Evolutionary conservation across 1,140 invertebrate genomes (phyloP).

Genomic region (Drosophila ercepeae): DNA sequence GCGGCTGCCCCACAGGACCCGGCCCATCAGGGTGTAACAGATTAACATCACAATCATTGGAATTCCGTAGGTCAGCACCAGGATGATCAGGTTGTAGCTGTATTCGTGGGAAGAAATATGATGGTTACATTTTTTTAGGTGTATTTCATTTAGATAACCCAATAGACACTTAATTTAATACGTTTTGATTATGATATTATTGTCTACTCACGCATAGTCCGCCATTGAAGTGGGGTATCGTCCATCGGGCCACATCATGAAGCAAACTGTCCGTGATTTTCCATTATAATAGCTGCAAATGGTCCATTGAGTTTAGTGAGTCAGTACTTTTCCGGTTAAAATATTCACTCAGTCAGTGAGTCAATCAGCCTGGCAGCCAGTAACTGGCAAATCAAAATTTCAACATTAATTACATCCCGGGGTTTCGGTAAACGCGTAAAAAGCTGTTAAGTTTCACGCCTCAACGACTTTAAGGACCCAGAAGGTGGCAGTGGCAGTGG

Average conservation of each 20-base stretch:
- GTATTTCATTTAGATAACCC: too few relatives aligned
- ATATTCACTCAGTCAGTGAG: neutral
- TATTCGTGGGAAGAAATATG: constrained; percentile 26
- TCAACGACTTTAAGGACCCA: constrained; percentile 2
- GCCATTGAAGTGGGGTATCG: constrained; percentile 85
- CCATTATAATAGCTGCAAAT: constrained; percentile 84
- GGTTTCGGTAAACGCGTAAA: constrained; percentile 8
- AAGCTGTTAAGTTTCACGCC: constrained; percentile 29
- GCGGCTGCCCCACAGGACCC: constrained; percentile 89
- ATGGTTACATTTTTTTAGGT: too few relatives aligned
- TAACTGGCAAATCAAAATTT: constrained; percentile 35
- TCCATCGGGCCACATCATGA: constrained; percentile 88
- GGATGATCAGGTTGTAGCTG: constrained; percentile 95
- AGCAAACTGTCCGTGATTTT: constrained; percentile 86
- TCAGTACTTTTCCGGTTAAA: constrained; percentile 20
- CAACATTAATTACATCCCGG: constrained; percentile 25
- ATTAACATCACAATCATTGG: constrained; percentile 94
- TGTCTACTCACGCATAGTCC: constrained; percentile 86
- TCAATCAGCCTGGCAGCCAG: too few relatives aligned
- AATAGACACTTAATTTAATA: too few relatives aligned
- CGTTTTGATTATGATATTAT: too few relatives aligned
- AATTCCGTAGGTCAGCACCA: constrained; percentile 94
- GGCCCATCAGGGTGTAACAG: constrained; percentile 93
- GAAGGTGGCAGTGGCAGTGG: neutral
- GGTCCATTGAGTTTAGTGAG: neutral